A percentile compares a stretch with the other conserved stretches of the same genome.
These are phyloP conservation scores for Calidris pugnax DNA, from an alignment of 2,113 vertebrate species.

Conservation along the genomic window DNA sequence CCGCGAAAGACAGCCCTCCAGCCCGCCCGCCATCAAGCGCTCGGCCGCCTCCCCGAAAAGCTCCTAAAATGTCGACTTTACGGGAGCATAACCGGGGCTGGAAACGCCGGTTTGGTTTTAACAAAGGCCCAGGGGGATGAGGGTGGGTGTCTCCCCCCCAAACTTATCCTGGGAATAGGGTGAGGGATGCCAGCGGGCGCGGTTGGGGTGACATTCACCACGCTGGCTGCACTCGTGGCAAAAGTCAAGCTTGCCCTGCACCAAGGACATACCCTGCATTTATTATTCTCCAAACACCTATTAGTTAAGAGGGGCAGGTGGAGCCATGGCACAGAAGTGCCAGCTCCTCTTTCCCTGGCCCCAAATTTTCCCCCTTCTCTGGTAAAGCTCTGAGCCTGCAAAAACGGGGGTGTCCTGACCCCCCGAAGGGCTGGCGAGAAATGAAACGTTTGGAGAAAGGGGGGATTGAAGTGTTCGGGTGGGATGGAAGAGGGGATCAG, in stretches of 20 bases:
- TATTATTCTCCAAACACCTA: background rate
- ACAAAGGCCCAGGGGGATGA: background rate
- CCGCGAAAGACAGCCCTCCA: slow-evolving; percentile 46
- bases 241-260: background rate
- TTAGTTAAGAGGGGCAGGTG: background rate
- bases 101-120: background rate
- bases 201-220: background rate
- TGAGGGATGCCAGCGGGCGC: background rate
- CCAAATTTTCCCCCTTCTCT: background rate
- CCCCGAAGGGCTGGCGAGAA: background rate
- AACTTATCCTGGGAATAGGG: background rate
- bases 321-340: background rate
- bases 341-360: background rate
- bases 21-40: slow-evolving; percentile 71
- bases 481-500: background rate
- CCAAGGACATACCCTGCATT: background rate
- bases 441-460: background rate
- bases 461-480: background rate
- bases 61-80: slow-evolving; percentile 82
- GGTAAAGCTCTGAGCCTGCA: background rate
- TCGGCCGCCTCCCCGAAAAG: slow-evolving; percentile 26
- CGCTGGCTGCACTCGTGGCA: background rate
- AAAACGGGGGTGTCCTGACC: background rate
- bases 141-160: too few relatives aligned
- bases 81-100: background rate